phyloP scores from a whole-genome alignment of 1,140 invertebrate species.

The Procambarus clarkii region DNA sequence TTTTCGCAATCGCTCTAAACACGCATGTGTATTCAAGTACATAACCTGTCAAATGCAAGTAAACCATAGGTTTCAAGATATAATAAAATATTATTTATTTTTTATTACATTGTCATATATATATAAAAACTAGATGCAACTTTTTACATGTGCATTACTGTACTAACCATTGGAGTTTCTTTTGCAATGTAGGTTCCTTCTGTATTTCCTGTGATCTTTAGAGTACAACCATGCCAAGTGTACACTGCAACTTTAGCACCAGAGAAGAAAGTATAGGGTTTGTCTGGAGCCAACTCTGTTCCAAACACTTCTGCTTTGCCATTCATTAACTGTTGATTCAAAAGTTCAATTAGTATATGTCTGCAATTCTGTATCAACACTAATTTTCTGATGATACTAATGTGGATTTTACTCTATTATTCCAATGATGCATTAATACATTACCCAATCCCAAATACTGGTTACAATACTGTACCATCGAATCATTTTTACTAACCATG shows the following conservation, averaged over 20 bases:
- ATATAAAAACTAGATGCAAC: background rate
- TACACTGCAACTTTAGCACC: conserved; percentile 97
- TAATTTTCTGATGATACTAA: background rate
- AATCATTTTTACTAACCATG: too few species aligned
- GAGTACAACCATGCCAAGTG: conserved; percentile 94
- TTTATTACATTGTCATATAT: too few species aligned
- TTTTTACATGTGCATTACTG: background rate
- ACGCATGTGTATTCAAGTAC: conserved; percentile 96
- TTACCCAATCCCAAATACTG: too few species aligned
- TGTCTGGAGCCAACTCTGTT: conserved; percentile 95
- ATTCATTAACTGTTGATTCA: conserved; percentile 83
- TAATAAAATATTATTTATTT: background rate
- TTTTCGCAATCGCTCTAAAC: conserved; percentile 90
- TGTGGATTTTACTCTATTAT: too few species aligned
- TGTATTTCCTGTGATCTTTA: conserved; percentile 84
- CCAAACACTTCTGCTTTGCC: conserved; percentile 98
- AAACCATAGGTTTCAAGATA: background rate
- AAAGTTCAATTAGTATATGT: conserved; percentile 29
- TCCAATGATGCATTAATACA: too few species aligned
- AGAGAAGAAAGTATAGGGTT: conserved; percentile 91
- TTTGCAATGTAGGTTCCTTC: conserved; percentile 96
- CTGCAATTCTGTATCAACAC: background rate
- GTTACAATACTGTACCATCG: too few species aligned
- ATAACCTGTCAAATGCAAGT: conserved; percentile 76
- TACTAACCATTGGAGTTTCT: conserved; percentile 94